phyloP scores from a whole-genome alignment of 2,888 invertebrate genomes.

The Bembecia ichneumoniformis region DNA sequence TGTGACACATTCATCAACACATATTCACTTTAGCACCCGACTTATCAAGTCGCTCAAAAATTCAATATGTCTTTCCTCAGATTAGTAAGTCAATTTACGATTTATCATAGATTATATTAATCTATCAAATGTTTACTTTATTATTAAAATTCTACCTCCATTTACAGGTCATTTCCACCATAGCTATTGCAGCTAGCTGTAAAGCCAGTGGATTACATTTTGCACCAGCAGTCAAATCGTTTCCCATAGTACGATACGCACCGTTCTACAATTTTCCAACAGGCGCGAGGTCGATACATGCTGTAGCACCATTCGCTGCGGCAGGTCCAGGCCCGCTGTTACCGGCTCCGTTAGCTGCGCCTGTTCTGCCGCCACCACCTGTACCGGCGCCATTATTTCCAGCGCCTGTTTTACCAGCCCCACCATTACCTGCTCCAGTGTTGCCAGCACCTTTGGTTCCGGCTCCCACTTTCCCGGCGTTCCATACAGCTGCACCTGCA shows the following conservation, averaged over 20 bases:
- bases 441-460: constrained; percentile 7
- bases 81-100: constrained; percentile 43
- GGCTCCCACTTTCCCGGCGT: constrained; percentile 1
- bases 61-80: constrained; percentile 42
- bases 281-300: constrained; percentile 51
- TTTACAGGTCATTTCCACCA: constrained; percentile 39
- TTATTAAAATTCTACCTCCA: constrained; percentile 4
- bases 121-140: not conserved
- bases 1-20: constrained; percentile 50
- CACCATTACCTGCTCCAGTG: constrained; percentile 8
- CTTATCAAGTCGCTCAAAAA: constrained; percentile 45
- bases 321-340: constrained; percentile 13
- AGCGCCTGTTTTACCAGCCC: constrained; percentile 11
- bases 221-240: constrained; percentile 40
- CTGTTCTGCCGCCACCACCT: constrained; percentile 15
- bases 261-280: constrained; percentile 63
- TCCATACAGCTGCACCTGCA: constrained; percentile 1
- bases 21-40: constrained; percentile 46
- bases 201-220: constrained; percentile 58
- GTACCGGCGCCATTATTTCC: constrained; percentile 20
- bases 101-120: not conserved
- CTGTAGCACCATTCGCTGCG: constrained; percentile 42
- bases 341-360: constrained; percentile 19
- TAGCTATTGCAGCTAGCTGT: constrained; percentile 52
- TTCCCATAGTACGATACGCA: constrained; percentile 56